These are phyloP conservation scores for Microcebus tavaratra DNA, from an alignment of 2,113 vertebrate genomes.

Conservation along the genomic window DNA sequence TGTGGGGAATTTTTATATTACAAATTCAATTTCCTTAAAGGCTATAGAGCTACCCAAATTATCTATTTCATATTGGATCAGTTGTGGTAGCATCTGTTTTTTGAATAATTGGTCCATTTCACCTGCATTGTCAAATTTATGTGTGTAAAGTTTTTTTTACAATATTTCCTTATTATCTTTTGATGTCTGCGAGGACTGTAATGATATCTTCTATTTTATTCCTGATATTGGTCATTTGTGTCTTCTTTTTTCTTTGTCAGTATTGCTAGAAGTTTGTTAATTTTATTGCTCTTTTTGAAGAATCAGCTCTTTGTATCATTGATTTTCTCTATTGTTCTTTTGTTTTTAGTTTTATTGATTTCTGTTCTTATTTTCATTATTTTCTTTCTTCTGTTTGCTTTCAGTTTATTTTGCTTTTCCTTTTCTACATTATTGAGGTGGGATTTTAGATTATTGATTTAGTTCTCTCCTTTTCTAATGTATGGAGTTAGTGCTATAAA, in stretches of 20 bases:
- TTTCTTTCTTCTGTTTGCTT: background rate
- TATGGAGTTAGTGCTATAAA: background rate
- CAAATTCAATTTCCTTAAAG: background rate
- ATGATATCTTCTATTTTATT: background rate
- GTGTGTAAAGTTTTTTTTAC: background rate
- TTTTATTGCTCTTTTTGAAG: background rate
- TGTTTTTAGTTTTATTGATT: background rate
- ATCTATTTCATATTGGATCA: background rate
- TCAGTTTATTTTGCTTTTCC: background rate
- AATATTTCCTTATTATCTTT: background rate
- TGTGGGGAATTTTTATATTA: background rate
- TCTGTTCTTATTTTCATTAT: background rate
- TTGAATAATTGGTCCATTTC: background rate
- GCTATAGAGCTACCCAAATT: background rate
- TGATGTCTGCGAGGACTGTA: background rate
- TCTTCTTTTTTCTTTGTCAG: background rate
- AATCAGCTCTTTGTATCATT: background rate
- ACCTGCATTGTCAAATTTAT: background rate
- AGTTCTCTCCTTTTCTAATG: background rate
- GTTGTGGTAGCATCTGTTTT: background rate
- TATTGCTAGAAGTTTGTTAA: background rate
- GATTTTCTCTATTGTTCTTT: background rate
- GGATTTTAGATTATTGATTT: background rate
- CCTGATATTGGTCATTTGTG: background rate
- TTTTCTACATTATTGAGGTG: background rate